Conservation (phyloP, 1,140 invertebrate genomes). For the Melanaphis sacchari region DNA sequence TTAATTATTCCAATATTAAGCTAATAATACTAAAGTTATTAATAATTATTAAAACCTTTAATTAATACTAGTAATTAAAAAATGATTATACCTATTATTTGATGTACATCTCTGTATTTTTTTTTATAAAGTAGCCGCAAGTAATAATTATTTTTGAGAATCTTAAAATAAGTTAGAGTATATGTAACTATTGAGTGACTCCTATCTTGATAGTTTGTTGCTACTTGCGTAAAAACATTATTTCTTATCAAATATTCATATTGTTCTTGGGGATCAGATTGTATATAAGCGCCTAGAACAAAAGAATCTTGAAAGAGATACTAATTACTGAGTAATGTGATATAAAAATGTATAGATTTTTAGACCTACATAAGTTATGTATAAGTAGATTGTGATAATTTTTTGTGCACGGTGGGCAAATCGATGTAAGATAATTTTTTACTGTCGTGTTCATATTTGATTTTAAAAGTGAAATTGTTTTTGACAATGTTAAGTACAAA, state of each 20-base stretch:
- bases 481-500: neutral
- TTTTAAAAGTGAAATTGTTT: neutral
- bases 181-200: too few species aligned
- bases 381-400: neutral
- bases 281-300: too few species aligned
- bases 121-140: neutral
- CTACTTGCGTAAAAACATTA: too few species aligned
- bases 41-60: neutral
- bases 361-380: neutral
- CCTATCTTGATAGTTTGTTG: too few species aligned
- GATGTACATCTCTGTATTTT: neutral
- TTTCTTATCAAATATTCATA: too few species aligned
- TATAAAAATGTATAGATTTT: neutral
- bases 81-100: neutral
- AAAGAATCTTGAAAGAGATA: neutral
- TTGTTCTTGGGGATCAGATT: too few species aligned
- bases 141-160: neutral
- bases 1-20: neutral
- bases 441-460: neutral
- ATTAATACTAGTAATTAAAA: neutral
- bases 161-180: too few species aligned
- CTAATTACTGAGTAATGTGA: neutral
- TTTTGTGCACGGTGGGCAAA: neutral
- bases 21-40: neutral
- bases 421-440: neutral